Base-by-base conservation (phyloP, 2,113 vertebrate species). In the Rhinoderma darwinii region DNA sequence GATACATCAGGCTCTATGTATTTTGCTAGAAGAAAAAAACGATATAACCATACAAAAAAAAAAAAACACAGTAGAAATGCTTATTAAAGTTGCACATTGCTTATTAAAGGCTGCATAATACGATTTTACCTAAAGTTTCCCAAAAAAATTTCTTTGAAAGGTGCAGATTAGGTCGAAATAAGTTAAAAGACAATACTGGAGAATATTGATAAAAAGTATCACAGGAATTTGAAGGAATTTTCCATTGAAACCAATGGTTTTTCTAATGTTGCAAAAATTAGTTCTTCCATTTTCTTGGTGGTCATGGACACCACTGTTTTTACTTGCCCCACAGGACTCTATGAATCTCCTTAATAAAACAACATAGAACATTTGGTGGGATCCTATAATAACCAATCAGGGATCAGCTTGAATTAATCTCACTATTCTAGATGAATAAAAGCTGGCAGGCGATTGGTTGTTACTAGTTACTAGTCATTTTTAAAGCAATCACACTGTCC, bases 91-190 rank as follows among this genome's bases (percentile, higher is more conserved):
- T 93, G 92, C 89, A 90, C 92, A 91, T 89, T n/a, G n/a, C n/a
- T n/a, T n/a, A n/a, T n/a, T n/a, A n/a, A 89, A 93, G 93, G 39
- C 91, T 93, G 92, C 93, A 90, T 93, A 94, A 95, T 51, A 91
- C 90, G 95, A 94, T 80, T 88, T 86, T 54, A 35, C 1, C 76
- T 54, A 51, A 54, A 35, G 20, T 32, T 35, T 9, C 8, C 63
- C 12, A 15, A 32, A 30, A n/a, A 27, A 10, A 4, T 6, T 0
- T 12, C 1, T 27, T 8, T 61, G 59, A 61, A 27, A 66, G 61
- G 30, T 4, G 25, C 22, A 56, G 2, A 25, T 25, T 25, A 22
- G 22, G 54, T 25, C 6, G 6, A 56, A 25, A 25, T 56, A 25
- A 56, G 22, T 22, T 56, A 7, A 63, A 63, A 63, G 0, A 63